Percentiles rank a stretch among this genome's conserved stretches.
Conservation (phyloP, 2,113 vertebrate genomes). For the Brachyhypopomus occidentalis region DNA sequence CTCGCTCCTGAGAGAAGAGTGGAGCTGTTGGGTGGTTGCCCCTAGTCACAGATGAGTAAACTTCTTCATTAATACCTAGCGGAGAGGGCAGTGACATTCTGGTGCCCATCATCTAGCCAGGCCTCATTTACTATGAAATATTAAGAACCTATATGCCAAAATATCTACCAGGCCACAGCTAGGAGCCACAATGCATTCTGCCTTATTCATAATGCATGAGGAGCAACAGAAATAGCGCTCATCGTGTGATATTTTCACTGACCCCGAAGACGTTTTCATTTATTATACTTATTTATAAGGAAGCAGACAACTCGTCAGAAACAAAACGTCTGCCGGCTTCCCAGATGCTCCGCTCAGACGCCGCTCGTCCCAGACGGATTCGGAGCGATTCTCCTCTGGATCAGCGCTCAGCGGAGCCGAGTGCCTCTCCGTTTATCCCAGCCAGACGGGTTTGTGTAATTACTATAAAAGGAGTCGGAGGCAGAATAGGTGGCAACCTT, state of each 20-base stretch:
- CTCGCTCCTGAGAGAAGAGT: constrained; percentile 58
- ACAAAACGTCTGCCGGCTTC: constrained; percentile 23
- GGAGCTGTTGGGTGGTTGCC: constrained; percentile 21
- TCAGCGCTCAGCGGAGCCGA: constrained; percentile 40
- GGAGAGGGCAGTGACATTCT: constrained; percentile 58
- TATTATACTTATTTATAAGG: constrained; percentile 45
- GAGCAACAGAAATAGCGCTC: constrained; percentile 65
- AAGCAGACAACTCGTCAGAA: constrained; percentile 19
- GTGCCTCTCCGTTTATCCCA: constrained; percentile 58
- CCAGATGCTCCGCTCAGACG: constrained; percentile 21
- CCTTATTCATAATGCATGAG: constrained; percentile 70
- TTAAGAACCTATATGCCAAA: constrained; percentile 69
- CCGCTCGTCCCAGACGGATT: constrained; percentile 44
- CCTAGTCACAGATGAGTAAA: constrained; percentile 33
- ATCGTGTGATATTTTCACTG: constrained; percentile 56
- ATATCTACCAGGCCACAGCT: constrained; percentile 67
- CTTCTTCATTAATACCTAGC: constrained; percentile 51
- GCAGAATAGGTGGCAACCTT: constrained; percentile 69
- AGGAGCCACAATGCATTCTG: constrained; percentile 51
- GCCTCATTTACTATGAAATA: constrained; percentile 69
- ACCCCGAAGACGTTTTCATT: constrained; percentile 64
- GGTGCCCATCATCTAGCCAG: constrained; percentile 64
- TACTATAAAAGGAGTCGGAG: constrained; percentile 69
- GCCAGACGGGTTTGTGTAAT: constrained; percentile 67
- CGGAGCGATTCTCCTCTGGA: constrained; percentile 62